phyloP scores from a whole-genome alignment of 2,113 vertebrate species.

The Electrona antarctica region DNA sequence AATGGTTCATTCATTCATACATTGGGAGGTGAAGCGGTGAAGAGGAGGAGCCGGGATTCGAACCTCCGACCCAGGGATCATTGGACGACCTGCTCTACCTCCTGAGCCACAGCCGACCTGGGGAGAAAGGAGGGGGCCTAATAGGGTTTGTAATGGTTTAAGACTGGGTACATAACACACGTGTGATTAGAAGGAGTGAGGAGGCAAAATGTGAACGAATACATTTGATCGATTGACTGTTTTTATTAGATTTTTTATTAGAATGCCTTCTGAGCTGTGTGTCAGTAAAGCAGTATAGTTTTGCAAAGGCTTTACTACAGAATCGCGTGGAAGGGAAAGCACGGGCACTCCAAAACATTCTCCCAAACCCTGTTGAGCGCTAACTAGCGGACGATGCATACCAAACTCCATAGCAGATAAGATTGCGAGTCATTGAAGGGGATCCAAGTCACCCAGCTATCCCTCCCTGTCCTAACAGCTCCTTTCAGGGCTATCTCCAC shows the following conservation, averaged over 20 bases:
- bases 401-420: conserved; percentile 72
- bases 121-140: no score
- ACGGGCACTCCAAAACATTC: conserved; percentile 34
- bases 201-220: neutral
- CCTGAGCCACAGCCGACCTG: no score
- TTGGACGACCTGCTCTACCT: no score
- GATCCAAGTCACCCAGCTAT: conserved; percentile 60
- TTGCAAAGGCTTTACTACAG: conserved; percentile 14
- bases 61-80: no score
- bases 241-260: neutral
- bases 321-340: conserved; percentile 29
- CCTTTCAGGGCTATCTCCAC: conserved; percentile 74
- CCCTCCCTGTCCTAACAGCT: conserved; percentile 59
- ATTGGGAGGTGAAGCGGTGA: no score
- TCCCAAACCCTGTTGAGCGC: conserved; percentile 59
- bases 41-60: no score
- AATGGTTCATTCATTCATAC: no score
- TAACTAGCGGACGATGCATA: conserved; percentile 62
- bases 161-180: conserved; percentile 6
- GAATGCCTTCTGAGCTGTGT: neutral
- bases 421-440: conserved; percentile 70
- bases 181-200: conserved; percentile 14
- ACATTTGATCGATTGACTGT: no score
- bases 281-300: neutral
- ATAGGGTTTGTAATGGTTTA: conserved; percentile 4